Percentiles rank a stretch among this genome's conserved stretches.
These are phyloP conservation scores for Penaeus vannamei DNA, from an alignment of 1,140 invertebrate genomes.

Conservation along the genomic window DNA sequence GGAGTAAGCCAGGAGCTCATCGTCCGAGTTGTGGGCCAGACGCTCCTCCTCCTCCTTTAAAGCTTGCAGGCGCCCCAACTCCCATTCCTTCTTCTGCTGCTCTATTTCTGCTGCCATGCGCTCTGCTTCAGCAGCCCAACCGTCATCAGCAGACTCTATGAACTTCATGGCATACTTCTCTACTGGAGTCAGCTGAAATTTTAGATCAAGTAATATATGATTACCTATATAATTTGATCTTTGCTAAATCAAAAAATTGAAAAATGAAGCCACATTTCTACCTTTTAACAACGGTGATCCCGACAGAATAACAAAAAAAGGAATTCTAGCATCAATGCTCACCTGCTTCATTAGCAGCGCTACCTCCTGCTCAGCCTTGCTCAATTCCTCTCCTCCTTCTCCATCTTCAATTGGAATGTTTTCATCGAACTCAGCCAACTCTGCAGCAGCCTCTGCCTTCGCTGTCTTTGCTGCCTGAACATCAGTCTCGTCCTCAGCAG, in stretches of 20 bases:
- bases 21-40: conserved; percentile 70
- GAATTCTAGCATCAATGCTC: conserved; percentile 49
- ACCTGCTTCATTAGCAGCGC: conserved; percentile 88
- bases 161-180: conserved; percentile 95
- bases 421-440: conserved; percentile 97
- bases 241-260: conserved; percentile 29
- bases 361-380: conserved; percentile 88
- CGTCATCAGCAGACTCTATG: conserved; percentile 89
- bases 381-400: conserved; percentile 73
- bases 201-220: conserved; percentile 16
- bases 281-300: background rate
- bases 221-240: conserved; percentile 59
- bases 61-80: conserved; percentile 83
- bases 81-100: conserved; percentile 94
- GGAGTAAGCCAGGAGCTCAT: conserved; percentile 68
- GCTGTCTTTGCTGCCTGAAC: conserved; percentile 91
- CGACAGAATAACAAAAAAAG: background rate
- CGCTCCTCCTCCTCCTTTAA: conserved; percentile 75
- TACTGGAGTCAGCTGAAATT: conserved; percentile 85
- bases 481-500: conserved; percentile 95
- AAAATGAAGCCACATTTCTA: background rate
- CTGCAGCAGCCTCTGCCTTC: conserved; percentile 92
- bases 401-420: conserved; percentile 90
- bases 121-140: conserved; percentile 86
- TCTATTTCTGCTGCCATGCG: conserved; percentile 91